Base-by-base conservation (phyloP, 1,140 invertebrate genomes). In the Pygmarrhopalites habei region DNA sequence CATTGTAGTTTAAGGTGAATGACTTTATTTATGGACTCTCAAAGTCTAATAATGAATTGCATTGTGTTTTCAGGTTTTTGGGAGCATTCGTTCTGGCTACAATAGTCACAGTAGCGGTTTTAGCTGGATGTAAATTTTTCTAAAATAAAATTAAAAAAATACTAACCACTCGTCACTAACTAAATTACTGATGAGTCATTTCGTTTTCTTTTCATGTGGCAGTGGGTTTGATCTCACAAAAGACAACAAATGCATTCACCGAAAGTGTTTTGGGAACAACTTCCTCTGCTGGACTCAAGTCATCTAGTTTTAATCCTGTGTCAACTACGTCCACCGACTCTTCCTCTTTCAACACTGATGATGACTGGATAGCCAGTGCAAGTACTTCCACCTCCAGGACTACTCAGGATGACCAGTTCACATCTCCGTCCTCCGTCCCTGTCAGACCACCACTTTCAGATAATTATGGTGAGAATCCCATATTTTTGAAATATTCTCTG, bases 91-190 rank as follows among this genome's bases (percentile, higher is more conserved):
- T 85, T 28, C 74, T 88, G 7, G 74, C 81, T 15, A 76, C 83
- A 17, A 82, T 81, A 2, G 76, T 85, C n/a, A 79, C 87, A 32
- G 79, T 88, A 25, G 85, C 83, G 58, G 83, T 87, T 69, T 77
- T 88, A 71, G 84, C 85, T 70, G 72, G 71, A 62, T 71, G 71
- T 74, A 53, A 52, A 35, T 52, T 26, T 23, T 25, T 44, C n/a
- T 58, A 21, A 10, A 35, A n/a, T n/a, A n/a, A n/a, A n/a, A n/a
- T n/a, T n/a, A n/a, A n/a, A n/a, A n/a, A n/a, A n/a, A n/a, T n/a
- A n/a, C 2, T 57, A 29, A 29, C 25, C 30, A 28, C 30, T 28
- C n/a, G 29, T 53, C 29, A 55, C 52, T 32, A 23, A 25, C 19
- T 55, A 55, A 55, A 5, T 55, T 25, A 17, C 14, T 44, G 28